Base-by-base conservation (phyloP, 2,888 invertebrate genomes). In the Laspeyria flexula region DNA sequence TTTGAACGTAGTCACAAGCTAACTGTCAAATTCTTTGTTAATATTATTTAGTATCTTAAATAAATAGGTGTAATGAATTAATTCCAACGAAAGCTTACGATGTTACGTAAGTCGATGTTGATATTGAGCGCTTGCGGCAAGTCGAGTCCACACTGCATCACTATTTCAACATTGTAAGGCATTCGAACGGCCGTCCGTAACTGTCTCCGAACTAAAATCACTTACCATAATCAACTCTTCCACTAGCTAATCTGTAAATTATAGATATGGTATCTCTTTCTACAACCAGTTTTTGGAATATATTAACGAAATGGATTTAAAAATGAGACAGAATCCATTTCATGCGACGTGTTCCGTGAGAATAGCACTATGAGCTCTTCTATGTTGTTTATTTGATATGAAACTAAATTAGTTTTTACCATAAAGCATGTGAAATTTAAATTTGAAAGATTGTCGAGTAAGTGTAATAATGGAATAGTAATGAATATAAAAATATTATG, bases 191-290 rank as follows among this genome's bases (percentile, higher is more conserved):
- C 55, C 57, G 50, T 45, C 61, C 58, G 60, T 67, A 61, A 60
- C 61, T 61, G 64, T 67, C 65, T 54, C 56, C 55, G 47, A 59
- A 59, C 65, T 67, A 66, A 71, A 75, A 73, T 73, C 69, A 75
- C 72, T 75, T 75, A 71, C 59, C 63, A 70, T 75, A 71, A 74
- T 74, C 72, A 65, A 66, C 58, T 71, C 68, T 75, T 75, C 72
- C 60, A 64, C 67, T 59, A 65, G 62, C 62, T 76, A 73, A 81
- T 79, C 77, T 79, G 79, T 79, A 81, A 79, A 78, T 77, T 75
- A 77, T 67, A 74, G 76, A 78, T 75, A 77, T 70, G 73, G 79
- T 81, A 83, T 82, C 80, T 78, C 55, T 65, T 33, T 65, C 63
- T 58, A 72, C 69, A 72, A 77, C 75, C 73, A 60, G 76, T 77